Conservation (phyloP, 1,140 invertebrate species). For the Lasaia peninsularis region DNA sequence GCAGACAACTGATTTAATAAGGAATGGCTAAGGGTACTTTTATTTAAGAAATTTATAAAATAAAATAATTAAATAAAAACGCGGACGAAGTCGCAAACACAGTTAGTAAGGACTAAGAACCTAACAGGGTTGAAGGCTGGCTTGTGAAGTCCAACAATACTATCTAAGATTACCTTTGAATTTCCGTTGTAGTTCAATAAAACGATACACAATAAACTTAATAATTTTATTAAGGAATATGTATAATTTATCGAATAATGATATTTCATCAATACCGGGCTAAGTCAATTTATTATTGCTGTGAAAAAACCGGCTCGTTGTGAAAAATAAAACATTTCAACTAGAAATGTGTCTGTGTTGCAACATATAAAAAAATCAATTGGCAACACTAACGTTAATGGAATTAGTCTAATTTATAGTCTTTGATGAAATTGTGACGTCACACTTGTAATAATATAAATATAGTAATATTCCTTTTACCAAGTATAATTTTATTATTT, state of each 20-base stretch:
- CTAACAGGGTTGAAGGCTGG: no score
- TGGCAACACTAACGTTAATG: not conserved
- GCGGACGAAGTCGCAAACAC: no score
- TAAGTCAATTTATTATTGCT: conserved; percentile 15
- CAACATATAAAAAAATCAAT: conserved; percentile 3
- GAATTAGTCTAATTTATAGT: not conserved
- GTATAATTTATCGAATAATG: conserved; percentile 30
- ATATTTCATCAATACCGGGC: conserved; percentile 26
- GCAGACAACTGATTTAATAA: no score
- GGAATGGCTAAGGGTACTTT: no score
- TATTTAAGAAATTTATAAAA: no score
- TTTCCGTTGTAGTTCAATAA: no score
- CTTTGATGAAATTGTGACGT: conserved; percentile 1
- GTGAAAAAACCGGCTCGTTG: not conserved
- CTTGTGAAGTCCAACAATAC: no score
- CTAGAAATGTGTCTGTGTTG: not conserved
- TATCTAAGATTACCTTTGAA: no score
- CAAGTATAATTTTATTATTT: no score
- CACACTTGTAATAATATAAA: not conserved
- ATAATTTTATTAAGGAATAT: conserved; percentile 33
- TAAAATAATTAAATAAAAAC: no score
- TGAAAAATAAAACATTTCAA: conserved; percentile 2
- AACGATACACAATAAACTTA: conserved; percentile 13
- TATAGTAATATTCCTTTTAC: no score
- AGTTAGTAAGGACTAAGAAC: no score